phyloP scores from a whole-genome alignment of 2,888 invertebrate species.

The Lissocephala sabroskyi region DNA sequence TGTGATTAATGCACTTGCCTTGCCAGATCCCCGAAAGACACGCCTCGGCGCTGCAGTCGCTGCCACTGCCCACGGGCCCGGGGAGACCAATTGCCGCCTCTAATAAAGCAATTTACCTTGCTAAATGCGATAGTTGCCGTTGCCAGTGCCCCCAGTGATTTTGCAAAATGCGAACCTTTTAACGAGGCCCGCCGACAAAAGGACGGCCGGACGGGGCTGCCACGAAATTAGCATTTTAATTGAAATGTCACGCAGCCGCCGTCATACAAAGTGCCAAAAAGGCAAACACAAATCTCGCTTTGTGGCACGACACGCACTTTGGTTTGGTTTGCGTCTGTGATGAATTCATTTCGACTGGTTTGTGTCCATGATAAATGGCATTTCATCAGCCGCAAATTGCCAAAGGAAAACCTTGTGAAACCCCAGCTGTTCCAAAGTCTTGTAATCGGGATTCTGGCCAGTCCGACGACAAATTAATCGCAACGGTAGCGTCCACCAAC shows the following conservation, averaged over 20 bases:
- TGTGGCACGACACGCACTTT: slow-evolving; percentile 4
- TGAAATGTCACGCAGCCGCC: slow-evolving; percentile 60
- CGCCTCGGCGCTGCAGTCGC: slow-evolving; percentile 22
- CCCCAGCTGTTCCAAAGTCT: too few species aligned
- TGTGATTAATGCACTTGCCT: slow-evolving; percentile 60
- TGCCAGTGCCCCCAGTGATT: slow-evolving; percentile 36
- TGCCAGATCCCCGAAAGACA: slow-evolving; percentile 20
- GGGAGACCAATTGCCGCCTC: slow-evolving; percentile 24
- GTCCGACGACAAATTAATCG: slow-evolving; percentile 34
- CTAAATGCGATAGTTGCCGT: slow-evolving; percentile 54
- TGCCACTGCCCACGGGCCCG: slow-evolving; percentile 22
- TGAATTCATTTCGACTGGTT: slow-evolving; percentile 1
- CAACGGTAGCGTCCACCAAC: slow-evolving; percentile 27
- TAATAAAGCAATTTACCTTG: slow-evolving; percentile 60
- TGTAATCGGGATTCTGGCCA: too few species aligned
- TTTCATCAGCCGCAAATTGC: not conserved
- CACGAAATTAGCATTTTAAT: slow-evolving; percentile 65
- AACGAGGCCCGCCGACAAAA: slow-evolving; percentile 32
- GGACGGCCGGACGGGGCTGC: not conserved
- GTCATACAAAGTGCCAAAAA: slow-evolving; percentile 3
- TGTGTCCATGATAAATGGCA: not conserved
- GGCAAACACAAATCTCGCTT: not conserved
- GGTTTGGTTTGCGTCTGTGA: not conserved
- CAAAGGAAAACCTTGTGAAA: too few species aligned
- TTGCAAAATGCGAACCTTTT: slow-evolving; percentile 17